Base-by-base conservation (phyloP, 2,797 vertebrate genomes). In the Poecile montanus region DNA sequence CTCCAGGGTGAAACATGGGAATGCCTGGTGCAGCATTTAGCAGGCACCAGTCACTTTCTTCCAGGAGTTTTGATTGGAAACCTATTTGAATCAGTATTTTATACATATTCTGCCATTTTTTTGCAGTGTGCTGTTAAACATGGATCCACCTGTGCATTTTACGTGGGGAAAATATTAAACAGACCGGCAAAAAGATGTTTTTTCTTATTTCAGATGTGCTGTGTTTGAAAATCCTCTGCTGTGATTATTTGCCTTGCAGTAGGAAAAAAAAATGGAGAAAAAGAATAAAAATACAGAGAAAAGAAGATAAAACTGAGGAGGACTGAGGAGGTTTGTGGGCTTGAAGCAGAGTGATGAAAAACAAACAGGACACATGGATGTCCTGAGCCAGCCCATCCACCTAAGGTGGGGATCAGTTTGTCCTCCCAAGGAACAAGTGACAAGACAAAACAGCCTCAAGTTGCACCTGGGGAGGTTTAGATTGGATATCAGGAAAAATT, bases 351-450 rank as follows among this genome's bases (percentile, higher is more conserved):
- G 4, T 22, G 13, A 63, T 12, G 25, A 40, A 60, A 76, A 81
- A 32, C 58, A 72, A 5, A 2, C 9, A 17, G 32, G 58, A 48
- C 21, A 54, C 0, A 0, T 2, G 25, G 32, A 38, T 17, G 25
- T 48, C 9, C 25, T 32, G 7, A 80, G 72, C 42, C 74, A 51
- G 34, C 17, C 62, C 17, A 8, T 8, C 32, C 66, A 45, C 16
- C 48, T 36, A 14, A 25, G 22, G 8, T 40, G 51, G 20, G 50
- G 19, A 50, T 47, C 45, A 26, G 5, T 11, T 74, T 36, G 16
- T 61, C 13, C 19, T 36, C 48, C 13, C 9, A 7, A 29, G 34
- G 25, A 54, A 67, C 30, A 74, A 80, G 29, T 10, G 8, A 67
- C 34, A 34, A 47, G 34, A 70, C 27, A 56, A 89, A 58, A 56